Percentiles rank a stretch among this genome's conserved stretches.
Conservation (phyloP, 2,888 invertebrate genomes). For the Sinohyriopsis cumingii region DNA sequence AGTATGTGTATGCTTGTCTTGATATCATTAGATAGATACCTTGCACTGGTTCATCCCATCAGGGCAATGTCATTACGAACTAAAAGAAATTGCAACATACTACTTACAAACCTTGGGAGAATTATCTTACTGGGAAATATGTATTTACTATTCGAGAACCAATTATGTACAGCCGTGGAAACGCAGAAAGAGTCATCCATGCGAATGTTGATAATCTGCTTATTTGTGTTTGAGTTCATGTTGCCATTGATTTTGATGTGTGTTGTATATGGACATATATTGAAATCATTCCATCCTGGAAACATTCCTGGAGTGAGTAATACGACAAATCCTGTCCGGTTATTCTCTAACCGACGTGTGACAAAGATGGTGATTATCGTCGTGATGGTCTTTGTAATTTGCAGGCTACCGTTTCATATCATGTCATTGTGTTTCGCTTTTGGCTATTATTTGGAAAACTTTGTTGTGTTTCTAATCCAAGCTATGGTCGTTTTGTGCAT, state of each 20-base stretch:
- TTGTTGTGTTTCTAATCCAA: too few relatives aligned
- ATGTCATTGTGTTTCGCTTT: constrained; percentile 26
- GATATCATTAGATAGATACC: constrained; percentile 88
- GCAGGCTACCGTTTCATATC: constrained; percentile 93
- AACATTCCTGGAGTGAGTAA: constrained; percentile 77
- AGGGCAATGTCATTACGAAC: constrained; percentile 86
- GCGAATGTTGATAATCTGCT: not conserved
- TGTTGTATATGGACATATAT: constrained; percentile 88
- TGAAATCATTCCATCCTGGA: constrained; percentile 86
- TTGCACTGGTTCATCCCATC: constrained; percentile 91
- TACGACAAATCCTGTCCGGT: constrained; percentile 82
- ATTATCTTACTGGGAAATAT: constrained; percentile 75
- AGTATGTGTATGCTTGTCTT: constrained; percentile 91
- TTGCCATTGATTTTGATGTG: constrained; percentile 88
- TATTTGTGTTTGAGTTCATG: constrained; percentile 88
- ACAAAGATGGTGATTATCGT: constrained; percentile 91
- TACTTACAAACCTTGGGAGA: constrained; percentile 85
- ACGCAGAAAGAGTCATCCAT: constrained; percentile 51
- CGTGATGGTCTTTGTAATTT: constrained; percentile 89
- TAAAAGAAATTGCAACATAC: constrained; percentile 83
- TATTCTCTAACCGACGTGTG: constrained; percentile 81
- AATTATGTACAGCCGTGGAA: constrained; percentile 48
- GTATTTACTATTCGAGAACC: constrained; percentile 36
- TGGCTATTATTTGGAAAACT: too few relatives aligned
- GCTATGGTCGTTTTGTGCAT: constrained; percentile 28